These are phyloP conservation scores for Scaptodrosophila latifasciaeformis DNA, from an alignment of 2,888 invertebrate genomes.

Conservation along the genomic window DNA sequence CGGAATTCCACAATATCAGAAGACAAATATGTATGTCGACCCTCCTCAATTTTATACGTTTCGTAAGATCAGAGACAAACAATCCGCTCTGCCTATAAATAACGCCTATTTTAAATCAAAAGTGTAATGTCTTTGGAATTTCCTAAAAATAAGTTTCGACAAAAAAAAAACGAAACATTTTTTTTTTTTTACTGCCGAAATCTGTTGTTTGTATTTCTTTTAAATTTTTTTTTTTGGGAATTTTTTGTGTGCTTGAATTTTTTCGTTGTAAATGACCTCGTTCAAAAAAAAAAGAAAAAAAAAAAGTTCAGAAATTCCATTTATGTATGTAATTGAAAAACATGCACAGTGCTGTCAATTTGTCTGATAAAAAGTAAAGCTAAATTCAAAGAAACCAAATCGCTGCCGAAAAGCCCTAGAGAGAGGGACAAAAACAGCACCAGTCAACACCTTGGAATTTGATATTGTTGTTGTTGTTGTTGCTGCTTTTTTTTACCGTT, in stretches of 20 bases:
- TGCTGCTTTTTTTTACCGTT: too few species aligned
- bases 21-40: too few species aligned
- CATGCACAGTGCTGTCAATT: too few species aligned
- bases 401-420: too few species aligned
- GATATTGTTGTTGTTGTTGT: too few species aligned
- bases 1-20: too few species aligned
- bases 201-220: slow-evolving; percentile 8
- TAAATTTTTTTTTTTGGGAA: slow-evolving; percentile 8
- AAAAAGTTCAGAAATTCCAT: slow-evolving; percentile 62
- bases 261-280: slow-evolving; percentile 63
- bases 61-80: too few species aligned
- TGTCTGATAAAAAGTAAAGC: too few species aligned
- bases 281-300: too few species aligned
- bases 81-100: too few species aligned
- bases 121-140: slow-evolving; percentile 59
- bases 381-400: too few species aligned
- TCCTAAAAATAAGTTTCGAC: slow-evolving; percentile 56
- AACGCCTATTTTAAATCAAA: slow-evolving; percentile 42
- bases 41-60: too few species aligned
- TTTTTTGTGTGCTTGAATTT: slow-evolving; percentile 26
- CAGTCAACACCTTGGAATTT: slow-evolving; percentile 58
- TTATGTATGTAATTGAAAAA: slow-evolving; percentile 64
- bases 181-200: slow-evolving; percentile 36
- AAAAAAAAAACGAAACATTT: slow-evolving; percentile 19
- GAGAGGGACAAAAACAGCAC: slow-evolving; percentile 34